Conservation (phyloP, 2,888 invertebrate species). For the Agrochola circellaris region DNA sequence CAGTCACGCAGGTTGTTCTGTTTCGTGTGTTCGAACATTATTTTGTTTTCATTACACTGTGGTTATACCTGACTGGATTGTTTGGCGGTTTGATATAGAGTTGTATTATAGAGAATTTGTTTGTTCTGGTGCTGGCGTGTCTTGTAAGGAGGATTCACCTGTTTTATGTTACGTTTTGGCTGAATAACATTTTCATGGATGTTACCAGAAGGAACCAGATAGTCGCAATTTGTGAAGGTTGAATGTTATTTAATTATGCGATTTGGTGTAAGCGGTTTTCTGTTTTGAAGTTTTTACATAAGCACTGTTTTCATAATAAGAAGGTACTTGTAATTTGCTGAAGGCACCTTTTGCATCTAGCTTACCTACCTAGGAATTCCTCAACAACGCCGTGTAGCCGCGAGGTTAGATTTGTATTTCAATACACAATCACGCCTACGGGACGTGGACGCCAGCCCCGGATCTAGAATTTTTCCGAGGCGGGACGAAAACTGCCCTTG, state of each 20-base stretch:
- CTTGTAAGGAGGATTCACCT: neutral
- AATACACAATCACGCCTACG: too few species aligned
- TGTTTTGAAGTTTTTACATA: neutral
- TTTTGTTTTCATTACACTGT: conserved; percentile 67
- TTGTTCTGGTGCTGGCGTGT: neutral
- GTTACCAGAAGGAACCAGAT: neutral
- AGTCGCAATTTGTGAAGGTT: neutral
- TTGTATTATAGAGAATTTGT: neutral
- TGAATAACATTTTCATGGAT: neutral
- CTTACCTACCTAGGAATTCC: neutral
- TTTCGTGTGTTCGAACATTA: conserved; percentile 67
- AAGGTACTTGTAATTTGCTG: neutral
- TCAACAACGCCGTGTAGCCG: neutral
- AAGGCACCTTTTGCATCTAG: neutral
- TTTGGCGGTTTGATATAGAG: neutral
- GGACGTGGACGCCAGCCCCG: too few species aligned
- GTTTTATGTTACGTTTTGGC: neutral
- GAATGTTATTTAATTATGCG: too few species aligned
- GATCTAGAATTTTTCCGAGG: too few species aligned
- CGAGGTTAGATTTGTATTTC: neutral
- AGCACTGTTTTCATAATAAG: neutral
- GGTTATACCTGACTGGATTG: conserved; percentile 45
- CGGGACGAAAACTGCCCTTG: too few species aligned
- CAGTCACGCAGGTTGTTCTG: conserved; percentile 83
- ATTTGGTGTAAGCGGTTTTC: neutral